Percentiles rank a stretch among this genome's conserved stretches.
phyloP scores from a whole-genome alignment of 2,113 vertebrate species.

The Osmerus mordax region DNA sequence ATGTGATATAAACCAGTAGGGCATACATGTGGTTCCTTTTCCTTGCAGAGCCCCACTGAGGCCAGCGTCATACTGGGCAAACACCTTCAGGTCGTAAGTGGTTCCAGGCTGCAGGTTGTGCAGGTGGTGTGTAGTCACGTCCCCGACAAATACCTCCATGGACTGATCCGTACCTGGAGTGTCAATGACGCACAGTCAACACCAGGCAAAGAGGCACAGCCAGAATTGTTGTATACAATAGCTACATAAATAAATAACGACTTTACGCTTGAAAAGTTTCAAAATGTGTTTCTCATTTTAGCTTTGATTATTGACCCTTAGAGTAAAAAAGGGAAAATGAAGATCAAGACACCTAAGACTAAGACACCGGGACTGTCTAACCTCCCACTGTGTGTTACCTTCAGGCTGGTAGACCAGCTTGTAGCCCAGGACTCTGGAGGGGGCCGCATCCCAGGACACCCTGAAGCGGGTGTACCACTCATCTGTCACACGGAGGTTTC shows the following conservation, averaged over 20 bases:
- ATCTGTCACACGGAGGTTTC: slow-evolving; percentile 92
- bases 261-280: neutral
- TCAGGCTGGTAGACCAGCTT: slow-evolving; percentile 89
- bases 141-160: slow-evolving; percentile 86
- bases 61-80: slow-evolving; percentile 89
- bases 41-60: slow-evolving; percentile 82
- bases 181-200: neutral
- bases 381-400: slow-evolving; percentile 66
- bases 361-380: too few relatives aligned
- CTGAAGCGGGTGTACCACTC: slow-evolving; percentile 98
- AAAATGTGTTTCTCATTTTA: neutral
- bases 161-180: slow-evolving; percentile 80
- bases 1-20: neutral
- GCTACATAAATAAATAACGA: too few relatives aligned
- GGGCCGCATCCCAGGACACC: slow-evolving; percentile 91
- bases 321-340: too few relatives aligned
- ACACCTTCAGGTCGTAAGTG: slow-evolving; percentile 88
- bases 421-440: slow-evolving; percentile 90
- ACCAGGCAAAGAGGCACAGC: neutral
- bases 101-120: slow-evolving; percentile 91
- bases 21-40: slow-evolving; percentile 89
- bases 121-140: slow-evolving; percentile 85
- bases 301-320: too few relatives aligned
- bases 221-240: neutral
- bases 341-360: too few relatives aligned